Evolutionary conservation across 2,797 vertebrate species (phyloP).

Genomic region (Salmo trutta): DNA sequence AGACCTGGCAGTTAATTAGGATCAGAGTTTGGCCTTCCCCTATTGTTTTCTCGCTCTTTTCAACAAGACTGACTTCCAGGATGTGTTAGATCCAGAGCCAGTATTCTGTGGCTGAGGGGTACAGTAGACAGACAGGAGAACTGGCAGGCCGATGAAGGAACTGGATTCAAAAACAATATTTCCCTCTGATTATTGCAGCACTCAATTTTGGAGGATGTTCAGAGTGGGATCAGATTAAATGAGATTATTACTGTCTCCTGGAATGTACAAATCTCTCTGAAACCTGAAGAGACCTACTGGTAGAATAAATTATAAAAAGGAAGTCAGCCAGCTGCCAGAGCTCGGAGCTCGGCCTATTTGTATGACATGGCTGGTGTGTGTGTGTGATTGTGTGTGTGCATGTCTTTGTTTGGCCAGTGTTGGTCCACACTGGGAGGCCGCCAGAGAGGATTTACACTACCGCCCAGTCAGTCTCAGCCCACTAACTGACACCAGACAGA

Average conservation of each 20-base stretch:
- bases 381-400: conserved; percentile 1
- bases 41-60: conserved; percentile 11
- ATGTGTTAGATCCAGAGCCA: conserved; percentile 25
- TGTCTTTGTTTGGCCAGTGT: conserved; percentile 5
- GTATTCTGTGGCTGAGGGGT: conserved; percentile 10
- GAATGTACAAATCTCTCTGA: not conserved
- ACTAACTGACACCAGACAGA: conserved; percentile 1
- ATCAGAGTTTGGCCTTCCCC: conserved; percentile 25
- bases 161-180: not conserved
- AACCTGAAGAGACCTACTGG: not conserved
- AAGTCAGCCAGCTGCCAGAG: not conserved
- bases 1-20: conserved; percentile 22
- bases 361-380: not conserved
- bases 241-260: not conserved
- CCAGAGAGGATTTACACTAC: conserved; percentile 28
- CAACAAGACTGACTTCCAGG: conserved; percentile 18
- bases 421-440: conserved; percentile 18
- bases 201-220: not conserved
- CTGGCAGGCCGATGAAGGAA: not conserved
- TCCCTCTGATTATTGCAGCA: conserved; percentile 1
- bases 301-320: conserved; percentile 32
- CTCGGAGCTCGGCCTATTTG: conserved; percentile 22
- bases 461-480: conserved; percentile 7
- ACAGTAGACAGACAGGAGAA: conserved; percentile 3
- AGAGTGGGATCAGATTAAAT: not conserved